phyloP scores from a whole-genome alignment of 2,113 vertebrate species.

The Sinosuthora webbiana region DNA sequence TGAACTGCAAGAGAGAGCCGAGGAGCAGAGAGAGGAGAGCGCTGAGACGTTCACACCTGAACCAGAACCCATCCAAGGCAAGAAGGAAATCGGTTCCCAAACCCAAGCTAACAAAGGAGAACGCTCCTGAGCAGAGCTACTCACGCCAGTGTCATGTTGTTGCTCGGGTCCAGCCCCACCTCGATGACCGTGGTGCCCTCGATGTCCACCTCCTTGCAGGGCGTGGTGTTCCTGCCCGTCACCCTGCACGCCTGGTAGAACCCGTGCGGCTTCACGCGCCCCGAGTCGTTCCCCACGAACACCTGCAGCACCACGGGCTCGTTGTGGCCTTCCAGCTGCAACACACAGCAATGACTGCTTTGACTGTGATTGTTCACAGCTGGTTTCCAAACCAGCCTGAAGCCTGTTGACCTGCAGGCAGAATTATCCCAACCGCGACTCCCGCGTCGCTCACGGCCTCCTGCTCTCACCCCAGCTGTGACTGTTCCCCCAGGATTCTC shows the following conservation, averaged over 20 bases:
- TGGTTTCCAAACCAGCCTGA: background rate
- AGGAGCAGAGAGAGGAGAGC: background rate
- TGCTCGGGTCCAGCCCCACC: constrained; percentile 91
- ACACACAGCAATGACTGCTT: background rate
- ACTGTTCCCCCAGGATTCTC: background rate
- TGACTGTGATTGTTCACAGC: accelerated
- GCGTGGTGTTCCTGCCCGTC: constrained; percentile 95
- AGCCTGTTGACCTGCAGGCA: background rate
- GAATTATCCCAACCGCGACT: background rate
- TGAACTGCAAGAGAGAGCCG: background rate
- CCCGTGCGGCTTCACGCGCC: constrained; percentile 96
- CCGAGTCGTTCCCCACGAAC: constrained; percentile 93
- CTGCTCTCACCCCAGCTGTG: background rate
- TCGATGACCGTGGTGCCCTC: constrained; percentile 97
- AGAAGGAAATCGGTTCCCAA: background rate
- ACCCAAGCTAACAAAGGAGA: accelerated
- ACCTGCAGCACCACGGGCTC: constrained; percentile 93
- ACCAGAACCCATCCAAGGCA: accelerated
- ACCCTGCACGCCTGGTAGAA: constrained; percentile 98
- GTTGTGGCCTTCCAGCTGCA: constrained; percentile 93
- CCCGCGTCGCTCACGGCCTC: accelerated
- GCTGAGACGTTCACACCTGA: background rate
- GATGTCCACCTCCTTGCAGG: constrained; percentile 95
- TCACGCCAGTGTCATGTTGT: constrained; percentile 94
- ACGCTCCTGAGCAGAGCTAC: background rate